phyloP scores from a whole-genome alignment of 2,797 vertebrate genomes.

The Enteromius radiatus region DNA sequence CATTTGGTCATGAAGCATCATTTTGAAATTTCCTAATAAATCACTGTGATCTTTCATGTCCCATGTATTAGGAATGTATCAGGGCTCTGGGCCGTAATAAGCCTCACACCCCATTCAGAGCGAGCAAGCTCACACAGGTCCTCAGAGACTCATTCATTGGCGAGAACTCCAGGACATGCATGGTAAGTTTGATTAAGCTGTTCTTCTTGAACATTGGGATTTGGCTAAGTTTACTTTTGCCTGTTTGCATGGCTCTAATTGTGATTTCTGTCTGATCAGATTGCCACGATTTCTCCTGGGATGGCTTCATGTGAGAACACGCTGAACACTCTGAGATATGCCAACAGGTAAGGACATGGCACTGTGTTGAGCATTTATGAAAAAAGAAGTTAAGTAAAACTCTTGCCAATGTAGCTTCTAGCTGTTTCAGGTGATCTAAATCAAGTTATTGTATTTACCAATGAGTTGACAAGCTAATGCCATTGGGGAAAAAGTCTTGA shows the following conservation, averaged over 20 bases:
- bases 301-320: constrained; percentile 99
- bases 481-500: not conserved
- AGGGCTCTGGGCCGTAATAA: constrained; percentile 95
- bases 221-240: not conserved
- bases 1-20: not conserved
- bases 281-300: constrained; percentile 97
- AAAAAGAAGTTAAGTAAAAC: not conserved
- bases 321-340: constrained; percentile 96
- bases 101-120: constrained; percentile 96
- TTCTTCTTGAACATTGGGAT: not conserved
- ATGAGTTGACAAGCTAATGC: not conserved
- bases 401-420: not conserved
- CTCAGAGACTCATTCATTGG: constrained; percentile 98
- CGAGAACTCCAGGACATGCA: constrained; percentile 97
- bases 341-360: constrained; percentile 87
- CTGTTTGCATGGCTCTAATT: not conserved
- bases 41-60: not conserved
- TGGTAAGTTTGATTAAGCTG: constrained; percentile 79
- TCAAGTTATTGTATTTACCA: constrained; percentile 5
- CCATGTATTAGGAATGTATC: constrained; percentile 88
- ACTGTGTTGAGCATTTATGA: constrained; percentile 18
- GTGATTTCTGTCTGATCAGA: constrained; percentile 72
- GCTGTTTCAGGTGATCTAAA: not conserved
- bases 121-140: constrained; percentile 98
- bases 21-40: not conserved